Evolutionary conservation across 2,888 invertebrate genomes (phyloP), one percentile per base, ranked within the genome.

Genomic region (Ditula angustiorana): DNA sequence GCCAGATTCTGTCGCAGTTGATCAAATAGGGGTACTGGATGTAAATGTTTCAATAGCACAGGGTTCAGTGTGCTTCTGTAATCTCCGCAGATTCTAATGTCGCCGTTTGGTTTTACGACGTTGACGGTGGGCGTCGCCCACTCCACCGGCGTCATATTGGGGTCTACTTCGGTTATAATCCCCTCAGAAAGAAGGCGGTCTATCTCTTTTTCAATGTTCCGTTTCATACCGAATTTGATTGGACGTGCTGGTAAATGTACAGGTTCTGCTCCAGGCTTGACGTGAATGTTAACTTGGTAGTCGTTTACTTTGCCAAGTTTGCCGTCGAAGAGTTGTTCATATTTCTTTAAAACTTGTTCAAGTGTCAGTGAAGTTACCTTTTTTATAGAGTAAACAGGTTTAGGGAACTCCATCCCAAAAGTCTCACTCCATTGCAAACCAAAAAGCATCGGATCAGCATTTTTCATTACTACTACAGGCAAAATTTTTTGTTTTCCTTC

Each of bases 1-100:
- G 46, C 57, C 8, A 66, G 23, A 3, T 59, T 61, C 21, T 61
- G 61, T 37, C 61, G 47, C 11, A 61, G 8, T 35, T 65, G 67
- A 13, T 67, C 67, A 35, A 67, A 67, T 16, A 65, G 55, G 30
- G 63, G 63, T 3, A 67, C 60, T 16, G 65, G 64, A 24, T 67
- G 67, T 21, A 33, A 11, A 23, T 67, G 58, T 47, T 47, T 62
- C 10, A 30, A 30, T 16, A 57, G 19, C 5, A 57, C 57, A 61
- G 37, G 58, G 44, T 67, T 62, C 33, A 67, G 55, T 33, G 60
- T 50, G 16, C 46, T 55, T 5, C 53, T 50, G 57, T 46, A 61
- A 37, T 66, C 66, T 44, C 57, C 46, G 11, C 61, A 66, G 13
- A 66, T 66, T 24, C 33, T 47, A 8, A 58, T 58, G 10, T 58